Evolutionary conservation across 2,888 invertebrate genomes (phyloP).

Genomic region (Heteromyza rotundicornis): DNA sequence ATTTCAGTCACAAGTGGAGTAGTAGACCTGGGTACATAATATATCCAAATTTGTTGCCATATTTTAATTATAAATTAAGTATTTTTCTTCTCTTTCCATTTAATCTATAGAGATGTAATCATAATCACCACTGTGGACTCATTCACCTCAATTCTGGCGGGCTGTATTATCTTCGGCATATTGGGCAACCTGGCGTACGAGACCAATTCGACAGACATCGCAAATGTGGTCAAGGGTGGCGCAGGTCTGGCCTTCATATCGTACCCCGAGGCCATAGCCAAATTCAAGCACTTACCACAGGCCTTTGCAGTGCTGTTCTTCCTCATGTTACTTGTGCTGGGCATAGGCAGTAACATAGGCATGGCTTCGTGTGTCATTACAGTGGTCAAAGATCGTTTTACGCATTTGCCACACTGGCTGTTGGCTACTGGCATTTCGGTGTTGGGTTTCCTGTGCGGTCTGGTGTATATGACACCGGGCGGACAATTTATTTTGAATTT

Average conservation of each 20-base stretch:
- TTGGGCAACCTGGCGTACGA: constrained; percentile 80
- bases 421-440: constrained; percentile 63
- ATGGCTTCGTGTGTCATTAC: constrained; percentile 64
- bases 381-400: constrained; percentile 63
- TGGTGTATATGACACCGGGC: constrained; percentile 73
- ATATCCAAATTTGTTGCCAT: no score
- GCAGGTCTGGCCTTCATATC: constrained; percentile 84
- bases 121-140: constrained; percentile 84
- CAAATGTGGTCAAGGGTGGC: constrained; percentile 73
- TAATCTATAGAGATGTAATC: constrained; percentile 71
- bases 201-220: constrained; percentile 67
- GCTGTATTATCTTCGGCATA: constrained; percentile 84
- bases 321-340: constrained; percentile 66
- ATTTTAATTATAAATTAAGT: no score
- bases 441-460: constrained; percentile 67
- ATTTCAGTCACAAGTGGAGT: no score
- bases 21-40: no score
- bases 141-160: constrained; percentile 80
- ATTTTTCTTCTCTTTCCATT: neutral
- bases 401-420: constrained; percentile 63
- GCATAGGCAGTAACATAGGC: constrained; percentile 65
- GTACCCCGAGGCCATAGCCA: constrained; percentile 67
- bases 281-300: constrained; percentile 65
- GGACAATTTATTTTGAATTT: constrained; percentile 76
- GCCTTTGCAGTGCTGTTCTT: constrained; percentile 67